A percentile compares a stretch with the other conserved stretches of the same genome.
Conservation (phyloP, 2,113 vertebrate species). For the Hipposideros armiger region DNA sequence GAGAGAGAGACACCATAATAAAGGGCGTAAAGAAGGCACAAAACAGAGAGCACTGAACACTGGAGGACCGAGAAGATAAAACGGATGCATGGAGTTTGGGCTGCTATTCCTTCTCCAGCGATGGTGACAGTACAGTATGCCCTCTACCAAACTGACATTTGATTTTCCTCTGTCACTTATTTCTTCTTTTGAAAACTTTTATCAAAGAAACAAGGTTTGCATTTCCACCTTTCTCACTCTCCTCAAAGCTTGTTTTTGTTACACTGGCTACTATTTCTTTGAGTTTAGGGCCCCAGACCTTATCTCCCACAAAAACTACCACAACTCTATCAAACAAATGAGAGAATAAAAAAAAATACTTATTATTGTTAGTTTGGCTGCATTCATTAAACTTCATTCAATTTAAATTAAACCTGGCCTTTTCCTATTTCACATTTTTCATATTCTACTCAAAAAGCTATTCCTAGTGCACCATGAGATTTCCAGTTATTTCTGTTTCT, state of each 20-base stretch:
- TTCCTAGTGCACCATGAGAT: background rate
- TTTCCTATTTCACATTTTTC: background rate
- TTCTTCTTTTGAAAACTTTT: background rate
- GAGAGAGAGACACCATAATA: background rate
- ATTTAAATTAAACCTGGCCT: background rate
- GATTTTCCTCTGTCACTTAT: background rate
- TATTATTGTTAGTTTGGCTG: background rate
- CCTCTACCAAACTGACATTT: background rate
- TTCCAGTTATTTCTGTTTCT: constrained; percentile 24
- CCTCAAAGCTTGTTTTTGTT: background rate
- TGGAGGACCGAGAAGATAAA: background rate
- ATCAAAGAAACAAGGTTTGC: background rate
- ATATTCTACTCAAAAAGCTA: background rate
- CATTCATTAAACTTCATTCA: background rate
- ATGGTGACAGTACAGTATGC: rapidly evolving
- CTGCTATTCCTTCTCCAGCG: background rate
- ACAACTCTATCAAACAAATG: background rate
- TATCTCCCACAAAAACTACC: background rate
- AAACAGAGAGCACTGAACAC: rapidly evolving
- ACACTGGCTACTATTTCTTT: background rate
- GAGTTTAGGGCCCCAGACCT: background rate
- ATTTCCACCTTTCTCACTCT: background rate
- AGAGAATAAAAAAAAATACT: background rate
- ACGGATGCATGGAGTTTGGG: rapidly evolving
- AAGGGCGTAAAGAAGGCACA: background rate